Evolutionary conservation across 2,888 invertebrate genomes (phyloP).

Genomic region (Unio delphinus): DNA sequence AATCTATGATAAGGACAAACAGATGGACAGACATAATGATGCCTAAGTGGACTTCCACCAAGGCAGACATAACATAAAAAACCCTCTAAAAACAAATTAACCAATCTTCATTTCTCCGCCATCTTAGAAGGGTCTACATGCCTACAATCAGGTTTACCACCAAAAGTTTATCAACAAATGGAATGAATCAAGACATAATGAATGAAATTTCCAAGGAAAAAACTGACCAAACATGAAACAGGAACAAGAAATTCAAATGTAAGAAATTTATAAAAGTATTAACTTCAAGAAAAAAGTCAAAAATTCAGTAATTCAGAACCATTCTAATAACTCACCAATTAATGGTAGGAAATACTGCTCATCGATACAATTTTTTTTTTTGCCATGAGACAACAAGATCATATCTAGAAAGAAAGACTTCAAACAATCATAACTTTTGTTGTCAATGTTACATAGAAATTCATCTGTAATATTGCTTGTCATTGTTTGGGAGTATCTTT

Average conservation of each 20-base stretch:
- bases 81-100: too few relatives aligned
- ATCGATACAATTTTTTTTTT: neutral
- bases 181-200: constrained; percentile 16
- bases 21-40: too few relatives aligned
- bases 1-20: too few relatives aligned
- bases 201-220: constrained; percentile 8
- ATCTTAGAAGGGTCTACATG: too few relatives aligned
- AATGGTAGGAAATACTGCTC: constrained; percentile 4
- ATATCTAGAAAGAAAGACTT: constrained; percentile 2
- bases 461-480: too few relatives aligned
- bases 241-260: constrained; percentile 58
- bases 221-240: constrained; percentile 23
- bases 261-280: constrained; percentile 28
- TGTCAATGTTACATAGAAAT: constrained; percentile 10
- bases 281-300: constrained; percentile 15
- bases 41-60: too few relatives aligned
- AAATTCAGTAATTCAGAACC: constrained; percentile 3
- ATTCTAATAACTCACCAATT: constrained; percentile 3
- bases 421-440: constrained; percentile 35
- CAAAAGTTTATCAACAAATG: constrained; percentile 4
- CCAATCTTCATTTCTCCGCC: too few relatives aligned
- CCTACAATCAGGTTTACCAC: too few relatives aligned
- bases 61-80: too few relatives aligned
- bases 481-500: too few relatives aligned
- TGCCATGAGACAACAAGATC: constrained; percentile 2